Conservation (phyloP, 2,888 invertebrate species). For the Heliconius hortense region DNA sequence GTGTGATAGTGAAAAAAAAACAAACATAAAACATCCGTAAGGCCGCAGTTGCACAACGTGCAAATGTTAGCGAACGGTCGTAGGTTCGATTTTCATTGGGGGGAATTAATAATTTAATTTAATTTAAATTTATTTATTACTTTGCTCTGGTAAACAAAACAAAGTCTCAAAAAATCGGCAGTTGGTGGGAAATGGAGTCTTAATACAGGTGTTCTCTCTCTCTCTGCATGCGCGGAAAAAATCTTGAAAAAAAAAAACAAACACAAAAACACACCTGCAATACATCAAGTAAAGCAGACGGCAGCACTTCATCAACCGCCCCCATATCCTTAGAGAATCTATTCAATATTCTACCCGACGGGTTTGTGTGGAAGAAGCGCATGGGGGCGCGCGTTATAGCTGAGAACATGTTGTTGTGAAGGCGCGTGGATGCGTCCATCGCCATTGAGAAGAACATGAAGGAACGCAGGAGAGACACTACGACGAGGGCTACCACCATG, state of each 20-base stretch:
- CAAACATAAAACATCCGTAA: too few relatives aligned
- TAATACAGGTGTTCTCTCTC: too few relatives aligned
- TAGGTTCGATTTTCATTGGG: too few relatives aligned
- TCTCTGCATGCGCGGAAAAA: too few relatives aligned
- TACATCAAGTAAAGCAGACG: constrained; percentile 83
- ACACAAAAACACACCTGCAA: constrained; percentile 65
- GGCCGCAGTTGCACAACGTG: too few relatives aligned
- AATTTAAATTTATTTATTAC: too few relatives aligned
- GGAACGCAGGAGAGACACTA: constrained; percentile 76
- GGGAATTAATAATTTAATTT: too few relatives aligned
- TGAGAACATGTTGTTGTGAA: constrained; percentile 94
- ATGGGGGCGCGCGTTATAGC: constrained; percentile 90
- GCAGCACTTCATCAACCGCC: constrained; percentile 84
- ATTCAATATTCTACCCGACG: constrained; percentile 91
- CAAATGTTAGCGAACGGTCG: too few relatives aligned
- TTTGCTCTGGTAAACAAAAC: too few relatives aligned
- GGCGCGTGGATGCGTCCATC: constrained; percentile 88
- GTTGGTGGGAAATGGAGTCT: too few relatives aligned
- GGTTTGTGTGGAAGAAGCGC: constrained; percentile 94
- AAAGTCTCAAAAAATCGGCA: too few relatives aligned
- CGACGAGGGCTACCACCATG: constrained; percentile 76
- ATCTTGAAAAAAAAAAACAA: neutral
- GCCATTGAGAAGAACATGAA: constrained; percentile 84
- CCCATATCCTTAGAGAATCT: constrained; percentile 95
- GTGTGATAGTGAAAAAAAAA: too few relatives aligned